Evolutionary conservation across 2,797 vertebrate genomes (phyloP).

Genomic region (Xenopus petersii): DNA sequence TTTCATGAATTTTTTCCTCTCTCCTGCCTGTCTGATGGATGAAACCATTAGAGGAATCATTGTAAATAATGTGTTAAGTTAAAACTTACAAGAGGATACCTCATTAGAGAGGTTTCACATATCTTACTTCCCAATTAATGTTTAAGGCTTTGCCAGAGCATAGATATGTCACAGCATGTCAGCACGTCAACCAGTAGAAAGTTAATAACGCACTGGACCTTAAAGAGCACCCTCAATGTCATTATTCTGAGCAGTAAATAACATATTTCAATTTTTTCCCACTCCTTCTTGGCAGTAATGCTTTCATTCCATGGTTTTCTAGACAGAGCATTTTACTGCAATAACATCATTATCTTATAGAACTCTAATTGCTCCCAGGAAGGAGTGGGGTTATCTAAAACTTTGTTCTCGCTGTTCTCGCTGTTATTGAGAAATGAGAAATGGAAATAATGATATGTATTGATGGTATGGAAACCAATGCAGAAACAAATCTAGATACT

Average conservation of each 20-base stretch:
- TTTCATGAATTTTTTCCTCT: constrained; percentile 14
- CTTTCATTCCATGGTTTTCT: constrained; percentile 29
- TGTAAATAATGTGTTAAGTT: constrained; percentile 77
- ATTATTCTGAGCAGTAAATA: constrained; percentile 62
- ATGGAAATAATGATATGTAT: constrained; percentile 17
- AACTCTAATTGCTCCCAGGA: constrained; percentile 35
- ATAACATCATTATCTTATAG: constrained; percentile 61
- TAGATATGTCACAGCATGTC: constrained; percentile 63
- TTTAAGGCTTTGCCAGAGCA: constrained; percentile 64
- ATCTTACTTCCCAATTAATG: constrained; percentile 78
- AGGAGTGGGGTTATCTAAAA: constrained; percentile 21
- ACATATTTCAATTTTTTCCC: constrained; percentile 39
- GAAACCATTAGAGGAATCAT: constrained; percentile 76
- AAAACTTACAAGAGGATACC: constrained; percentile 77
- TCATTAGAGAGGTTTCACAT: constrained; percentile 74
- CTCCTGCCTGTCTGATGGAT: constrained; percentile 67
- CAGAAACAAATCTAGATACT: constrained; percentile 4
- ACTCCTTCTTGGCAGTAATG: constrained; percentile 48
- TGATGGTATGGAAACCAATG: not conserved
- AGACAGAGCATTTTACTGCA: constrained; percentile 52
- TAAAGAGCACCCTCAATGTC: constrained; percentile 57
- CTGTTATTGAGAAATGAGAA: constrained; percentile 13
- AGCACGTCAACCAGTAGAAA: constrained; percentile 57
- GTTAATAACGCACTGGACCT: constrained; percentile 68
- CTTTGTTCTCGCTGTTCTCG: constrained; percentile 17